Base-by-base conservation (phyloP, 2,113 vertebrate species). In the Psammodynastes pulverulentus region DNA sequence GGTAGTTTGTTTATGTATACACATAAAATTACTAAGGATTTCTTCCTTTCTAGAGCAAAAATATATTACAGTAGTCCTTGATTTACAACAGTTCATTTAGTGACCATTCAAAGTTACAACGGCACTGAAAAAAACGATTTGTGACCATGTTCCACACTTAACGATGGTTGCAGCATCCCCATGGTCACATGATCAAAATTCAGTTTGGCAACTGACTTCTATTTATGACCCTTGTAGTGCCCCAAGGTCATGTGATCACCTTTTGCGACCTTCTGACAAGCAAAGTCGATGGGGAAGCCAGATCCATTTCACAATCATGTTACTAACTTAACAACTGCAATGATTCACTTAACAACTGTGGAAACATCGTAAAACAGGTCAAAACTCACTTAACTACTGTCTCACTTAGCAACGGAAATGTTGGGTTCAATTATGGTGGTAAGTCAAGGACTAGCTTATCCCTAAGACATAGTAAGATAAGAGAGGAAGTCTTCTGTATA, bases 401-500 rank as follows among this genome's bases (percentile, higher is more conserved):
- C 84, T 26, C 21, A 43, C 24, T 86, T 86, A 67, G 62, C 62
- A 67, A 5, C 5, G 34, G 4, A 67, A 62, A 62, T 62, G n/a
- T n/a, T 13, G 29, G 58, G 29, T 10, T 62, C 58, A 62, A 34
- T 13, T 67, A n/a, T 67, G 12, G 29, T 67, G 10, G 29, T 67
- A 67, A 67, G 12, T 67, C 29, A 15, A 67, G 29, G 29, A 17
- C 62, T 67, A 15, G 4, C 62, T 34, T 15, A 29, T 86, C 26
- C 48, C 45, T 86, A 15, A 86, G 15, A 9, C 84, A 93, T 10
- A 92, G 9, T 1, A 93, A 43, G 89, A 89, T 21, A 13, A 26
- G 1, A 29, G 85, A 54, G 23, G 9, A 15, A 53, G 1, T 1
- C 10, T 89, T 85, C 53, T 79, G 89, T 91, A 62, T 96, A 99